Percentiles rank a stretch among this genome's conserved stretches.
Evolutionary conservation across 2,797 vertebrate genomes (phyloP).

Genomic region (Dryobates pubescens): DNA sequence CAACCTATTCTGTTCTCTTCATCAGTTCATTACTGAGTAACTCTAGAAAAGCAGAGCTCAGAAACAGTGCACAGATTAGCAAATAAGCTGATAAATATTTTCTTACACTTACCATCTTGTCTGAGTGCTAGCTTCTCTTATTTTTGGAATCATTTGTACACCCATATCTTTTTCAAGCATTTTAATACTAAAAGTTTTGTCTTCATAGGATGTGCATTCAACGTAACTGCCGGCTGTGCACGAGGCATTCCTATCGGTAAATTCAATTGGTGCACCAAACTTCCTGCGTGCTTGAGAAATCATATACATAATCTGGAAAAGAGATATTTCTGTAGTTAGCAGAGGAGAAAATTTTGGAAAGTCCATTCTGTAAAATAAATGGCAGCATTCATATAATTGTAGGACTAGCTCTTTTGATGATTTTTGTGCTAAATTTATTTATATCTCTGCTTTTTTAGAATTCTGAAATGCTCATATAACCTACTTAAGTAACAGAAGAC

Average conservation of each 20-base stretch:
- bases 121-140: conserved; percentile 82
- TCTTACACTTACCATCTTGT: conserved; percentile 84
- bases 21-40: neutral
- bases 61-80: neutral
- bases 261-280: conserved; percentile 78
- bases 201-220: conserved; percentile 83
- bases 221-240: conserved; percentile 75
- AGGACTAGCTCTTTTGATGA: neutral
- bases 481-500: neutral
- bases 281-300: conserved; percentile 79
- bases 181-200: conserved; percentile 85
- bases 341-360: neutral
- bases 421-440: neutral
- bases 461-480: neutral
- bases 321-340: neutral
- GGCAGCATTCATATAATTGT: neutral
- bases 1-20: neutral
- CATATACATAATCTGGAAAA: conserved; percentile 82
- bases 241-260: conserved; percentile 81
- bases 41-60: neutral
- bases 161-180: conserved; percentile 82
- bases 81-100: neutral
- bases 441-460: neutral
- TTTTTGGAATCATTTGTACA: conserved; percentile 77
- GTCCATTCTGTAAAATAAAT: neutral